These are phyloP conservation scores for Catalaphyllia jardinei DNA, from an alignment of 64 coral and sea anemone genomes.

Conservation along the genomic window DNA sequence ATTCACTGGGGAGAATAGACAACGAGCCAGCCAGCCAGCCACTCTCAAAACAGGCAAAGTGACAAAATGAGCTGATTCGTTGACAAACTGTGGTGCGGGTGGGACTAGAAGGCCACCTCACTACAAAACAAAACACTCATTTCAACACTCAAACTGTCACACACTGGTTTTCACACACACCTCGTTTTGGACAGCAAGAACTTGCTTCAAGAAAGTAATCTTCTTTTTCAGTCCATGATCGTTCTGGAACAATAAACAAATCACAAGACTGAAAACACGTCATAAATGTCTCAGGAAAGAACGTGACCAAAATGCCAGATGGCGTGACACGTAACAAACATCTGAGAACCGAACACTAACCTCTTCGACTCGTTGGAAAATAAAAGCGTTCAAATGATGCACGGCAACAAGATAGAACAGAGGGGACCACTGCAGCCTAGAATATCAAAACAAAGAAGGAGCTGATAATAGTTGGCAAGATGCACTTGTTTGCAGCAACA, in stretches of 20 bases:
- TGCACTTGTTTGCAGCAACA: no score
- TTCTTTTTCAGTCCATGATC: background rate
- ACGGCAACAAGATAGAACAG: no score
- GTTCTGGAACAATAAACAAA: background rate
- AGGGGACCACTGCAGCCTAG: no score
- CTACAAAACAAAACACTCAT: no score
- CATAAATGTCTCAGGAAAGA: background rate
- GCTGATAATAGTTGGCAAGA: no score
- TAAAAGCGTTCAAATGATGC: no score
- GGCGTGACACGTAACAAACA: no score
- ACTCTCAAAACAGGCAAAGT: no score
- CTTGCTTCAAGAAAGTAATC: slow-evolving; percentile 17
- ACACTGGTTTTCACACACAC: background rate
- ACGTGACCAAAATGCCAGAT: no score
- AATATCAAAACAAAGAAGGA: no score
- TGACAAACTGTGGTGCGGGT: background rate
- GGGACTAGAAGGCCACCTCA: background rate
- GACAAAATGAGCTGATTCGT: background rate
- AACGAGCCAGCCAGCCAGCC: no score
- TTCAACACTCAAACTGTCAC: no score
- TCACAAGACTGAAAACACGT: background rate
- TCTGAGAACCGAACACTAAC: slow-evolving; percentile 10
- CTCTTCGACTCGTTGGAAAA: slow-evolving; percentile 77
- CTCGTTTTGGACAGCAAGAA: slow-evolving; percentile 26
- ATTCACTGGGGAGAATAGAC: background rate